Conservation (phyloP, 2,797 vertebrate species). For the Picus viridis region DNA sequence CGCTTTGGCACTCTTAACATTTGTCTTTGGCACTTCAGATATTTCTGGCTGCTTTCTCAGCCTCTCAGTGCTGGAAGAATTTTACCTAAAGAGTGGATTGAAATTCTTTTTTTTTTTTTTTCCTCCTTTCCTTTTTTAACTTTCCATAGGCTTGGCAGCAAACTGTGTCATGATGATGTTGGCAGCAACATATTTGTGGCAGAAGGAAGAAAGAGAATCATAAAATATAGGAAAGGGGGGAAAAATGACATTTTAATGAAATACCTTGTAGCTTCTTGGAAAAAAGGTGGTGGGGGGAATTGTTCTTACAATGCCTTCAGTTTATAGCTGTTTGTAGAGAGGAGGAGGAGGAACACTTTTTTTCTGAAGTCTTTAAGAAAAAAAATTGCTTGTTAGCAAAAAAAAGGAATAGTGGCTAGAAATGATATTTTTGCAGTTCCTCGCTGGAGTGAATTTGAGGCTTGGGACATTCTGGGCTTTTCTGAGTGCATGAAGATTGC, state of each 20-base stretch:
- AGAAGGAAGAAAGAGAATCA: slow-evolving; percentile 70
- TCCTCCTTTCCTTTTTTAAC: slow-evolving; percentile 68
- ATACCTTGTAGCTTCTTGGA: slow-evolving; percentile 62
- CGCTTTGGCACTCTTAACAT: not conserved
- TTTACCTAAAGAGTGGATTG: slow-evolving; percentile 57
- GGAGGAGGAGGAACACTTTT: not conserved
- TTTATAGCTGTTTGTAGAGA: slow-evolving; percentile 33
- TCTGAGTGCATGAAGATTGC: not conserved
- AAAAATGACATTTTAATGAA: slow-evolving; percentile 71
- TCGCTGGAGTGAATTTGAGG: not conserved
- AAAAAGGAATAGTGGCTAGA: not conserved
- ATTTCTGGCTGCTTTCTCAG: slow-evolving; percentile 68
- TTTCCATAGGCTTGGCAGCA: slow-evolving; percentile 67
- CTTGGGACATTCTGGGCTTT: slow-evolving; percentile 17
- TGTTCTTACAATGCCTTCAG: slow-evolving; percentile 52
- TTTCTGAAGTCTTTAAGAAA: slow-evolving; percentile 12
- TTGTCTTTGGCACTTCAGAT: slow-evolving; percentile 58
- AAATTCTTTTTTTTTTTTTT: not conserved
- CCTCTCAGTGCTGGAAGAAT: slow-evolving; percentile 52
- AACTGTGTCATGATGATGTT: slow-evolving; percentile 70
- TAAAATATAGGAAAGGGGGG: slow-evolving; percentile 54
- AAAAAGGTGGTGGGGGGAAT: not conserved
- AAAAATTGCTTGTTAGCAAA: not conserved
- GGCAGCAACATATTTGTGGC: slow-evolving; percentile 70
- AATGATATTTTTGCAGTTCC: not conserved